A percentile compares a stretch with the other conserved stretches of the same genome.
Conservation (phyloP, 2,797 vertebrate species). For the Valencia hispanica region DNA sequence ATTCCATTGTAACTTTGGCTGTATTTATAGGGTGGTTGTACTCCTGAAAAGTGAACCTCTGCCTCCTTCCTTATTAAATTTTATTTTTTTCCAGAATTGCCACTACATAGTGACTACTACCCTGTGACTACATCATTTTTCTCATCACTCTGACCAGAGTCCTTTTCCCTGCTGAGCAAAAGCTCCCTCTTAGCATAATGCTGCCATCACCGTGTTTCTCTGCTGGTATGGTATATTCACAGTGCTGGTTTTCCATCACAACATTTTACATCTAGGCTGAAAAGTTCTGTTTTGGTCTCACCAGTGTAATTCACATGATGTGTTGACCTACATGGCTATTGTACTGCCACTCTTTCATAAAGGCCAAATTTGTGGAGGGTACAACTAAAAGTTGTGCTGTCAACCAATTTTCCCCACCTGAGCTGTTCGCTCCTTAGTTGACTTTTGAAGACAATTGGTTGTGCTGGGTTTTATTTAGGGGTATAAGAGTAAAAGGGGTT, state of each 20-base stretch:
- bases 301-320: background rate
- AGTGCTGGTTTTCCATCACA: background rate
- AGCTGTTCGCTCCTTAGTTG: no score
- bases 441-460: background rate
- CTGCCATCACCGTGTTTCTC: background rate
- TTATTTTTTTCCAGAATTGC: no score
- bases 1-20: background rate
- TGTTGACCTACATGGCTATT: background rate
- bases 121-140: background rate
- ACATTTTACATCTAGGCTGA: no score
- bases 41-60: background rate
- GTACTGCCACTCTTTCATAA: background rate
- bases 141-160: background rate
- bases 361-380: background rate
- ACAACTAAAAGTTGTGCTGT: background rate
- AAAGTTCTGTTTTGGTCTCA: background rate
- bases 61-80: no score
- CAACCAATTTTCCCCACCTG: background rate
- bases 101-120: no score
- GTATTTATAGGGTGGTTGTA: background rate
- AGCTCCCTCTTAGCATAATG: background rate
- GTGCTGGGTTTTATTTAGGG: background rate
- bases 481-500: background rate
- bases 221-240: background rate
- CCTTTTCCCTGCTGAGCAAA: background rate